A percentile compares a stretch with the other conserved stretches of the same genome.
phyloP scores from a whole-genome alignment of 2,888 invertebrate genomes.

The Dasypogon diadema region DNA sequence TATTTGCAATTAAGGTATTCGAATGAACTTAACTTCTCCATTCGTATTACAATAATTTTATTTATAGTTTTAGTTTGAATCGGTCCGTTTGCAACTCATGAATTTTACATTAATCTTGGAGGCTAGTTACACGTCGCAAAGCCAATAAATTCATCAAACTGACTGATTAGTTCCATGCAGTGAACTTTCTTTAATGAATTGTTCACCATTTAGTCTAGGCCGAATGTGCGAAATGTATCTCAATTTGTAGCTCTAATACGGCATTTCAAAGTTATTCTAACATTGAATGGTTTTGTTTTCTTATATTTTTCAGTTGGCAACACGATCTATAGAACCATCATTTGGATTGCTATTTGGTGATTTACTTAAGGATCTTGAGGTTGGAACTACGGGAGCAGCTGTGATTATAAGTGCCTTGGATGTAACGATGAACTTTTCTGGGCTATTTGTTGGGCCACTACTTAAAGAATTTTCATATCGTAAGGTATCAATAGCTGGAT shows the following conservation, averaged over 20 bases:
- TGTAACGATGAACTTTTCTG: slow-evolving; percentile 83
- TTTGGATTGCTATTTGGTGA: slow-evolving; percentile 85
- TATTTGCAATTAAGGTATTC: too few species aligned
- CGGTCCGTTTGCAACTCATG: background rate
- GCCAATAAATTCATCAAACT: background rate
- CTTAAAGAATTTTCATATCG: slow-evolving; percentile 81
- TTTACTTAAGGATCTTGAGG: slow-evolving; percentile 75
- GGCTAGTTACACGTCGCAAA: too few species aligned
- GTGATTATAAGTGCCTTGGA: slow-evolving; percentile 82
- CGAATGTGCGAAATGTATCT: too few species aligned
- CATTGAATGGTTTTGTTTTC: background rate
- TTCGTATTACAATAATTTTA: too few species aligned
- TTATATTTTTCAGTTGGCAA: slow-evolving; percentile 76
- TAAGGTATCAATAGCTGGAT: slow-evolving; percentile 78
- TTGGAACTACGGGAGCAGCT: slow-evolving; percentile 81
- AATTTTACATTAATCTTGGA: background rate
- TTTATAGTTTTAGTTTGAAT: background rate
- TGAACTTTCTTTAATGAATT: background rate
- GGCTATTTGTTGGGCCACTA: slow-evolving; percentile 81
- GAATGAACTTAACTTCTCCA: too few species aligned
- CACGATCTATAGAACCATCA: slow-evolving; percentile 83
- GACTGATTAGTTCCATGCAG: background rate
- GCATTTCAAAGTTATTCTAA: too few species aligned
- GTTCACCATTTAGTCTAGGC: background rate
- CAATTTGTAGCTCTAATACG: too few species aligned